phyloP scores from a whole-genome alignment of 1,140 invertebrate genomes.

The Diorhabda carinulata region DNA sequence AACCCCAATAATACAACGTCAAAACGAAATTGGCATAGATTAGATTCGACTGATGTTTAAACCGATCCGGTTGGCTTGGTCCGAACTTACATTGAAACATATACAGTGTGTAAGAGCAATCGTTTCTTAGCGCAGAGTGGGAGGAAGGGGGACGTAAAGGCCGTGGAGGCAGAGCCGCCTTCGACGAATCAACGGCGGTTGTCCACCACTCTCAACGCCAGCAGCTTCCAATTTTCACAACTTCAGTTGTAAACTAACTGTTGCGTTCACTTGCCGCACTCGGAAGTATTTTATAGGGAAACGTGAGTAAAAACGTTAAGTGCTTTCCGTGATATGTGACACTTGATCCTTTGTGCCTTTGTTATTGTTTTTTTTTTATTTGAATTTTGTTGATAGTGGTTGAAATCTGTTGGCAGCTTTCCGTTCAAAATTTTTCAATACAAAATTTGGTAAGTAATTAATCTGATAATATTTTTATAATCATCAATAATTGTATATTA shows the following conservation, averaged over 20 bases:
- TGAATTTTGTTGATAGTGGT: neutral
- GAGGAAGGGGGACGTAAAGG: constrained; percentile 12
- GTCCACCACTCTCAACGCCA: constrained; percentile 10
- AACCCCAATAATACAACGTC: too few relatives aligned
- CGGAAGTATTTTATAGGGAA: neutral
- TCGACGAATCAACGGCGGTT: constrained; percentile 9
- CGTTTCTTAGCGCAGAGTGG: constrained; percentile 15
- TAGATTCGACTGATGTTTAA: too few relatives aligned
- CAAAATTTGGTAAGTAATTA: too few relatives aligned
- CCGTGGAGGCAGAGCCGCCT: constrained; percentile 17
- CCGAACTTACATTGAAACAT: too few relatives aligned
- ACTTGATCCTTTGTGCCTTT: constrained; percentile 3
- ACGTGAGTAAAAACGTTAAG: neutral
- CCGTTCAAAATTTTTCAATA: too few relatives aligned
- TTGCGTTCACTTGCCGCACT: neutral
- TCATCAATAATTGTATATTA: too few relatives aligned
- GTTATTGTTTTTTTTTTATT: constrained; percentile 13
- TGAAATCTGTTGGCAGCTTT: neutral
- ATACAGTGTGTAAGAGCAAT: constrained; percentile 7
- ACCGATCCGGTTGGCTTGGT: too few relatives aligned
- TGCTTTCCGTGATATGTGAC: constrained; percentile 13
- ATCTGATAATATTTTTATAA: too few relatives aligned
- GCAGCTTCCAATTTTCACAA: constrained; percentile 5
- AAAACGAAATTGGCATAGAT: too few relatives aligned
- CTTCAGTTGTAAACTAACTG: constrained; percentile 12